Conservation (phyloP, 2,797 vertebrate species). For the Sphaeramia orbicularis region DNA sequence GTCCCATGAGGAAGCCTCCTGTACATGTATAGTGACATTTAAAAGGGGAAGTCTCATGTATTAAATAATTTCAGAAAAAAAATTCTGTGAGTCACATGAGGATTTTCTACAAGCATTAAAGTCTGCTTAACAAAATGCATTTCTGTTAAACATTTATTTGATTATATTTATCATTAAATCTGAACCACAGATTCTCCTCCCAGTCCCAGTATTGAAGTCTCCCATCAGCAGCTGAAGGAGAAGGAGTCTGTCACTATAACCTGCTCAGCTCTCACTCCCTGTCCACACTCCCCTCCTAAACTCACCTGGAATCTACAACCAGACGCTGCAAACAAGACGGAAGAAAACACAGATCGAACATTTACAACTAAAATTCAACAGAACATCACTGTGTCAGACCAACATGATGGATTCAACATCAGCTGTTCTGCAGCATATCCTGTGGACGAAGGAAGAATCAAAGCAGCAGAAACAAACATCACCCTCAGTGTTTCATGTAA, state of each 20-base stretch:
- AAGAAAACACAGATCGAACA: conserved; percentile 48
- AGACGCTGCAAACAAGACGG: conserved; percentile 15
- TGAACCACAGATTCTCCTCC: conserved; percentile 58
- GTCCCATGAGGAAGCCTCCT: too few species aligned
- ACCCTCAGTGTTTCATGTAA: conserved; percentile 52
- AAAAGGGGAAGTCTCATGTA: too few species aligned
- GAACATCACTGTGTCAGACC: conserved; percentile 54
- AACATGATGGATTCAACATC: conserved; percentile 57
- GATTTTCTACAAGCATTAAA: too few species aligned
- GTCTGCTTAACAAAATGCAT: too few species aligned
- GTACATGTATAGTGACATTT: too few species aligned
- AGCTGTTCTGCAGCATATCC: conserved; percentile 60
- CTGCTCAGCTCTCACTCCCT: conserved; percentile 69
- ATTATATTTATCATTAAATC: too few species aligned
- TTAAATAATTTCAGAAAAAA: too few species aligned
- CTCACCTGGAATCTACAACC: conserved; percentile 63
- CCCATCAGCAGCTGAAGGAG: conserved; percentile 14
- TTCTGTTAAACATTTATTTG: too few species aligned
- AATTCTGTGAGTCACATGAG: too few species aligned
- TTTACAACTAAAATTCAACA: conserved; percentile 41
- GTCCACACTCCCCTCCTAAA: conserved; percentile 62
- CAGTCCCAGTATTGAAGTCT: conserved; percentile 9
- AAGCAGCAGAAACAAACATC: conserved; percentile 1
- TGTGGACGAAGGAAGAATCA: conserved; percentile 13
- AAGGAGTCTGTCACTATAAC: conserved; percentile 45